phyloP scores from a whole-genome alignment of 1,140 invertebrate genomes.

The Drosophila carrolli region DNA sequence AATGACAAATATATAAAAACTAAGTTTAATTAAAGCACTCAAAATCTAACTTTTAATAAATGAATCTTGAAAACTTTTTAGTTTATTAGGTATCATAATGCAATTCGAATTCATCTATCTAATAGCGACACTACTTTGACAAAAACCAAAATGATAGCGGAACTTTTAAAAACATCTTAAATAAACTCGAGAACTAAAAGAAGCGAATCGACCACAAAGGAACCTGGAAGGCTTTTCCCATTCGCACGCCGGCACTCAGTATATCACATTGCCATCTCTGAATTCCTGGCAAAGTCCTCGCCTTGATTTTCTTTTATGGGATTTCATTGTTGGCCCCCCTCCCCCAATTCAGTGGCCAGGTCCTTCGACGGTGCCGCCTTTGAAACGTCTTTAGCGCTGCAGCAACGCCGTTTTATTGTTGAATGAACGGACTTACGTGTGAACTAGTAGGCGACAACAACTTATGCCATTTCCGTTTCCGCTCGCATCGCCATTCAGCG shows the following conservation, averaged over 20 bases:
- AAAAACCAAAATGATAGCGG: not conserved
- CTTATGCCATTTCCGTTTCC: constrained; percentile 82
- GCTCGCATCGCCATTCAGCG: constrained; percentile 55
- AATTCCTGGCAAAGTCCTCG: constrained; percentile 16
- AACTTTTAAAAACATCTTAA: not conserved
- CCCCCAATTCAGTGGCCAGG: constrained; percentile 22
- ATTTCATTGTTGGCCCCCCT: constrained; percentile 49
- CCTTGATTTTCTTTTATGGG: constrained; percentile 55
- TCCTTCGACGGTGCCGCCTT: constrained; percentile 9
- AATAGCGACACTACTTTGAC: not conserved
- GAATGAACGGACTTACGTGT: constrained; percentile 79
- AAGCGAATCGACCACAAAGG: not conserved
- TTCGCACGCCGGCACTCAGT: constrained; percentile 7
- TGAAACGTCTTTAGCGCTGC: constrained; percentile 31
- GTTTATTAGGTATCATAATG: no score
- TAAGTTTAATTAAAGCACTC: no score
- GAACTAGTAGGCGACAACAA: constrained; percentile 81
- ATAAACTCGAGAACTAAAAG: not conserved
- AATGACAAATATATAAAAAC: no score
- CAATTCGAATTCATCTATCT: no score
- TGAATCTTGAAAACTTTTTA: no score
- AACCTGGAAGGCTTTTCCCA: not conserved
- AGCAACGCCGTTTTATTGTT: constrained; percentile 69
- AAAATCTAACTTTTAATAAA: no score
- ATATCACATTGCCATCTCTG: constrained; percentile 39